A percentile compares a stretch with the other conserved stretches of the same genome.
Conservation (phyloP, 1,140 invertebrate genomes). For the Macrostomum lignano region DNA sequence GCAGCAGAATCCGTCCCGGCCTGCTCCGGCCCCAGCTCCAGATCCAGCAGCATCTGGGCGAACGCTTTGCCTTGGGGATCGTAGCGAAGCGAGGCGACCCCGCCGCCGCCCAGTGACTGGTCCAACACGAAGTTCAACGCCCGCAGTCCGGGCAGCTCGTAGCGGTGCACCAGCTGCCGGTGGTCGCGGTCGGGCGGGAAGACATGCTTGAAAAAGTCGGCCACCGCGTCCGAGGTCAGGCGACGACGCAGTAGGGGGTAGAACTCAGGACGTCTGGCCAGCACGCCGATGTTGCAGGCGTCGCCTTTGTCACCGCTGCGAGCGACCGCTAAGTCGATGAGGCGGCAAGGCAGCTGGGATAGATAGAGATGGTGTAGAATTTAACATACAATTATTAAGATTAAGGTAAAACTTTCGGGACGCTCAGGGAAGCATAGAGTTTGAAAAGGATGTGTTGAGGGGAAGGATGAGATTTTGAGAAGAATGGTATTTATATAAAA, state of each 20-base stretch:
- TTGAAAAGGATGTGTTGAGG: no score
- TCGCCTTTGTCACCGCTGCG: conserved; percentile 33
- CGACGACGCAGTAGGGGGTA: conserved; percentile 22
- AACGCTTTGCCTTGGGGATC: conserved; percentile 28
- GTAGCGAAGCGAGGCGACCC: conserved; percentile 28
- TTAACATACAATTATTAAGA: no score
- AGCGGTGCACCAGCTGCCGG: conserved; percentile 19
- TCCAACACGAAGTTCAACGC: conserved; percentile 29
- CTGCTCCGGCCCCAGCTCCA: no score
- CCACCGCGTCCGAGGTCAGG: conserved; percentile 24
- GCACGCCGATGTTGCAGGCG: conserved; percentile 30
- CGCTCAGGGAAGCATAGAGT: no score
- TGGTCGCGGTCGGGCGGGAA: conserved; percentile 11
- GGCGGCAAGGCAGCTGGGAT: no score
- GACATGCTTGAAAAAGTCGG: conserved; percentile 27
- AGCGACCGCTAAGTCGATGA: conserved; percentile 29
- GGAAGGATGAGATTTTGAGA: no score
- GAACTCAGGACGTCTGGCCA: conserved; percentile 26
- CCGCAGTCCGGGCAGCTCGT: conserved; percentile 27
- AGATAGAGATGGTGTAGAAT: no score
- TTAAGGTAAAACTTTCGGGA: no score
- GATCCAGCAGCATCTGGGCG: conserved; percentile 28
- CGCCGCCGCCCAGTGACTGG: conserved; percentile 28
- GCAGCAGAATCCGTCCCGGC: no score
- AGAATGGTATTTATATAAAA: no score